Percentiles rank a stretch among this genome's conserved stretches.
Conservation (phyloP, 2,113 vertebrate genomes). For the Turdus rufiventris region DNA sequence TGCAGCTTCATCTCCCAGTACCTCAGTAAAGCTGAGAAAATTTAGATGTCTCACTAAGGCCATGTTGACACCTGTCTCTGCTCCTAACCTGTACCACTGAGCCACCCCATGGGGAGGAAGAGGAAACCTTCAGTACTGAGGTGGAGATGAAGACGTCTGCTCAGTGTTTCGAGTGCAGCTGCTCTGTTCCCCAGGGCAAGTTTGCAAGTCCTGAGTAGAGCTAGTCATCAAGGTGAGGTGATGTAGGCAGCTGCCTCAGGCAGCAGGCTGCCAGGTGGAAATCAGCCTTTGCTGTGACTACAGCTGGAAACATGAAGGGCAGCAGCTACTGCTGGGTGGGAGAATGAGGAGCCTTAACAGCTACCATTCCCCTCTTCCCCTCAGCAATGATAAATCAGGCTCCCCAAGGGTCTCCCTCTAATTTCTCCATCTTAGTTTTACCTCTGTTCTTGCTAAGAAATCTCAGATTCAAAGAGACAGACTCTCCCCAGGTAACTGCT, state of each 20-base stretch:
- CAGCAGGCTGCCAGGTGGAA: not conserved
- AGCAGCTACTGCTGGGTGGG: not conserved
- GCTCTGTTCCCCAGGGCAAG: slow-evolving; percentile 6
- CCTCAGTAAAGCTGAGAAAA: slow-evolving; percentile 2
- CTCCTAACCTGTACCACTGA: not conserved
- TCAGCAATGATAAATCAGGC: not conserved
- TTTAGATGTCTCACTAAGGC: not conserved
- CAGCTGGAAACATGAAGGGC: not conserved
- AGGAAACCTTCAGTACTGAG: not conserved
- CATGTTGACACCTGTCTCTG: slow-evolving; percentile 26
- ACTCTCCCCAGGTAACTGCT: not conserved
- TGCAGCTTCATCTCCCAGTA: slow-evolving; percentile 5
- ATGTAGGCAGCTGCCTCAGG: slow-evolving; percentile 8
- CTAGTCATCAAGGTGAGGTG: not conserved
- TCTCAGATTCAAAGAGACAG: not conserved
- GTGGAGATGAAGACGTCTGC: not conserved
- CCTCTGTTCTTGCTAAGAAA: not conserved
- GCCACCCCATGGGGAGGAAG: not conserved
- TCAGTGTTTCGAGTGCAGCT: slow-evolving; percentile 19
- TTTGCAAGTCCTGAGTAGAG: not conserved
- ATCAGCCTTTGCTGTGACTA: not conserved
- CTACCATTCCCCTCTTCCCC: not conserved
- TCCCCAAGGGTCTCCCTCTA: not conserved
- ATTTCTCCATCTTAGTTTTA: not conserved
- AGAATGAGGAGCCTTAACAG: not conserved